Conservation (phyloP, 1,140 invertebrate genomes). For the Proctacanthus coquilletti region DNA sequence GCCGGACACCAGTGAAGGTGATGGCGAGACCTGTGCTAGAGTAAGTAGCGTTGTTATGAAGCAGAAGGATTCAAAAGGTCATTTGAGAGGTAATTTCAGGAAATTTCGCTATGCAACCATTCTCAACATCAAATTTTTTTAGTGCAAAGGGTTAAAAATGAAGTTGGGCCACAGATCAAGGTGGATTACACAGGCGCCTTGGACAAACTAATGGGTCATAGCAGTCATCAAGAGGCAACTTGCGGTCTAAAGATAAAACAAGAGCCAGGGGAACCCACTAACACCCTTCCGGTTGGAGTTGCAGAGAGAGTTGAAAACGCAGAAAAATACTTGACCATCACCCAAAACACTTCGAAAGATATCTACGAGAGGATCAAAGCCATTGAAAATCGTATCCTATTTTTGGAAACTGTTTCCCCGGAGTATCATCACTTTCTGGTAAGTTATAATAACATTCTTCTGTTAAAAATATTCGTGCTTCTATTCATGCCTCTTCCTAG, state of each 20-base stretch:
- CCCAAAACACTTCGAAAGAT: constrained; percentile 34
- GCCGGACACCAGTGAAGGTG: constrained; percentile 5
- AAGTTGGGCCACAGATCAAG: constrained; percentile 40
- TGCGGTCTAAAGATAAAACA: background rate
- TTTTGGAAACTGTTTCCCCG: constrained; percentile 50
- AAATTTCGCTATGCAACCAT: constrained; percentile 3
- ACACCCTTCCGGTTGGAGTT: constrained; percentile 27
- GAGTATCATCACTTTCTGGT: constrained; percentile 51
- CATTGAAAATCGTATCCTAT: constrained; percentile 47
- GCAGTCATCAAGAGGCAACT: constrained; percentile 12
- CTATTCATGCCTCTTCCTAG: no score
- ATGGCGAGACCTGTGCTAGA: constrained; percentile 39
- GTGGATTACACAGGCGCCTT: constrained; percentile 16
- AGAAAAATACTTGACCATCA: constrained; percentile 38
- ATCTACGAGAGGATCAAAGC: constrained; percentile 45
- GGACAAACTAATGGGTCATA: constrained; percentile 19
- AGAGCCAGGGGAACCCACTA: constrained; percentile 16
- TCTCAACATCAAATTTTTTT: constrained; percentile 5
- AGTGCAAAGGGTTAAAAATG: constrained; percentile 37
- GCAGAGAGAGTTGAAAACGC: constrained; percentile 40
- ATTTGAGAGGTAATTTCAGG: constrained; percentile 43
- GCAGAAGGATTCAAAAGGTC: constrained; percentile 48
- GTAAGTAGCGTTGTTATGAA: constrained; percentile 46
- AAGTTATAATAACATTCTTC: constrained; percentile 13
- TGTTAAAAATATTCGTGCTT: background rate